These are phyloP conservation scores for Drosophila bifasciata DNA, from an alignment of 1,140 invertebrate species.

Conservation along the genomic window DNA sequence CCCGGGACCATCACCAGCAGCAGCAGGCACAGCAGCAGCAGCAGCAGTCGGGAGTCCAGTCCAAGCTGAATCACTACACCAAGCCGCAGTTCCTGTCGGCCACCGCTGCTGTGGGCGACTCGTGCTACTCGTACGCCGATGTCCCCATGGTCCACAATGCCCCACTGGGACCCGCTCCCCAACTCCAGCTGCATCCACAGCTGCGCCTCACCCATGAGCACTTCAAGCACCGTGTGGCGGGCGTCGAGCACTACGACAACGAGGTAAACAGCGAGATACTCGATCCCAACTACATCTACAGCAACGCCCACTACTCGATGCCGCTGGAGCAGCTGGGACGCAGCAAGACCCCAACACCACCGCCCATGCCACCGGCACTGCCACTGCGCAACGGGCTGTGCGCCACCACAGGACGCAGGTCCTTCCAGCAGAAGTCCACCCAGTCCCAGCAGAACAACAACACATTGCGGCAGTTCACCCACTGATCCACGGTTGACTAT, in stretches of 20 bases:
- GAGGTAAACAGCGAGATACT: slow-evolving; percentile 62
- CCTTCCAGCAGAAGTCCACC: slow-evolving; percentile 65
- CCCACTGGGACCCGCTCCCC: slow-evolving; percentile 15
- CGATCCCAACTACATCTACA: slow-evolving; percentile 81
- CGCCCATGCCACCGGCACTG: slow-evolving; percentile 79
- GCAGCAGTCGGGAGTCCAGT: background rate
- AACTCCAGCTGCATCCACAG: slow-evolving; percentile 43
- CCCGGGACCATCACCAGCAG: slow-evolving; percentile 44
- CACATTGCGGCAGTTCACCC: slow-evolving; percentile 67
- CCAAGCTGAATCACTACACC: slow-evolving; percentile 71
- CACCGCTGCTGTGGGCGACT: slow-evolving; percentile 71
- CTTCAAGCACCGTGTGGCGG: slow-evolving; percentile 55
- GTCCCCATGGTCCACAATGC: slow-evolving; percentile 74
- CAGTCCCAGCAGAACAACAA: slow-evolving; percentile 42
- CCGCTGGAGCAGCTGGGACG: slow-evolving; percentile 74
- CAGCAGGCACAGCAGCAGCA: slow-evolving; percentile 31
- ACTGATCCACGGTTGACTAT: slow-evolving; percentile 73
- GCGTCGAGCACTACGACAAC: slow-evolving; percentile 48
- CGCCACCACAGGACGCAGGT: slow-evolving; percentile 71
- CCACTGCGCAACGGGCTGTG: slow-evolving; percentile 74
- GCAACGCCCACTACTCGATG: slow-evolving; percentile 80
- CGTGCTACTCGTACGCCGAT: slow-evolving; percentile 80
- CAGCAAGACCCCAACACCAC: slow-evolving; percentile 76
- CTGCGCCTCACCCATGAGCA: slow-evolving; percentile 71
- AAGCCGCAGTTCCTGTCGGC: slow-evolving; percentile 76